These are phyloP conservation scores for Uloborus diversus DNA, from an alignment of 1,140 invertebrate species.

Conservation along the genomic window DNA sequence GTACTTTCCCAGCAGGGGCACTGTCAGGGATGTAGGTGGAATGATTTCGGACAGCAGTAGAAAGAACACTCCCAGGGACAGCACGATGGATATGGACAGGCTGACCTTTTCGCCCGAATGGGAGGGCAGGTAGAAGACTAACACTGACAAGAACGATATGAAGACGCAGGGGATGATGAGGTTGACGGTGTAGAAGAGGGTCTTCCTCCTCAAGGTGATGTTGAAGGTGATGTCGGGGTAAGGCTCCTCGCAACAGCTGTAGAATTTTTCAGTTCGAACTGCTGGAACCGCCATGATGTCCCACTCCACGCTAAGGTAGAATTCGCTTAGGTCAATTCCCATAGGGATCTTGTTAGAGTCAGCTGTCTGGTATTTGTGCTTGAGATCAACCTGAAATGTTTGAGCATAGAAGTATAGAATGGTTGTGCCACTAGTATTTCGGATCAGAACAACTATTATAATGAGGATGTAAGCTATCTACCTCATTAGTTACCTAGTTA, in stretches of 20 bases:
- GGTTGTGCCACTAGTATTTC: not conserved
- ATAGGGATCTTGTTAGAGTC: constrained; percentile 74
- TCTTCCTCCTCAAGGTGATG: constrained; percentile 91
- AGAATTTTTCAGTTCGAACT: constrained; percentile 86
- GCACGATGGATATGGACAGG: constrained; percentile 96
- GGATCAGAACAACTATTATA: no score
- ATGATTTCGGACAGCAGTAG: constrained; percentile 96
- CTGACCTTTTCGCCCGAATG: constrained; percentile 98
- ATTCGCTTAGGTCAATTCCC: constrained; percentile 92
- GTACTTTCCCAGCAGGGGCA: constrained; percentile 97
- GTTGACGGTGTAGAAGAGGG: constrained; percentile 95
- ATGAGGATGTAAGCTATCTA: constrained; percentile 55
- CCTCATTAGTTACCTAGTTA: no score
- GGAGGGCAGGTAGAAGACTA: constrained; percentile 98
- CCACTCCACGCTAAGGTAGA: constrained; percentile 98
- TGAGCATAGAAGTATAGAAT: not conserved
- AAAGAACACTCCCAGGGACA: constrained; percentile 99
- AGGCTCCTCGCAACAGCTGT: constrained; percentile 83
- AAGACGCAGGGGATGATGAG: constrained; percentile 96
- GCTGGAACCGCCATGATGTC: constrained; percentile 91
- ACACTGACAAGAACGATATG: constrained; percentile 95
- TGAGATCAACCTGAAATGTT: constrained; percentile 79
- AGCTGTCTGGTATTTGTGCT: constrained; percentile 76
- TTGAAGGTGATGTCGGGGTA: constrained; percentile 97
- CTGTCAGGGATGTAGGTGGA: constrained; percentile 94